phyloP scores from a whole-genome alignment of 2,113 vertebrate species.

The Rhipidura dahli region DNA sequence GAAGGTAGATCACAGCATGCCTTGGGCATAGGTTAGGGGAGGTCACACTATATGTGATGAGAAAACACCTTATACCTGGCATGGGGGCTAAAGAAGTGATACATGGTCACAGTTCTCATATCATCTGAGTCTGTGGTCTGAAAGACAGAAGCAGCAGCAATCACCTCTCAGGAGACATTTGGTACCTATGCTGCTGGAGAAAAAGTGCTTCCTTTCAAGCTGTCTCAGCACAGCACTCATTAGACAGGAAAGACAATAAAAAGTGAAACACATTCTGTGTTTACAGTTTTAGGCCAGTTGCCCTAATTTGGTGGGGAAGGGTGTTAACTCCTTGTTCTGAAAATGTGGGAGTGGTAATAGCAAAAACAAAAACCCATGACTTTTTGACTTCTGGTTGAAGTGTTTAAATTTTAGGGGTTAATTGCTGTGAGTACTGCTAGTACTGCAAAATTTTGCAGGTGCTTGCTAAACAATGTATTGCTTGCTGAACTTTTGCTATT shows the following conservation, averaged over 20 bases:
- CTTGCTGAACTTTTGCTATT: no score
- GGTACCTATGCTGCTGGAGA: background rate
- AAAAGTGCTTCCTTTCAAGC: background rate
- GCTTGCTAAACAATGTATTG: no score
- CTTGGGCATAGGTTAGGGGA: background rate
- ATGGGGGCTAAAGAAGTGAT: background rate
- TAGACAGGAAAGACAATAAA: background rate
- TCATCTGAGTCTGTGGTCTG: background rate
- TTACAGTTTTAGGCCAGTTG: background rate
- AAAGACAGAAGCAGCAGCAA: background rate
- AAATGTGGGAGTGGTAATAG: background rate
- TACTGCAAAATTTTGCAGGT: no score
- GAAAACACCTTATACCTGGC: background rate
- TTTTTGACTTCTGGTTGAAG: background rate
- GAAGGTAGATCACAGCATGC: background rate
- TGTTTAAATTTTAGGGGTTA: no score
- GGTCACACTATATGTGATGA: accelerated
- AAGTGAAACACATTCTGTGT: background rate
- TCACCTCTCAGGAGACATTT: background rate
- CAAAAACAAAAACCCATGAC: background rate
- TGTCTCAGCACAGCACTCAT: background rate
- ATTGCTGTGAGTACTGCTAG: no score
- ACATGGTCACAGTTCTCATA: accelerated
- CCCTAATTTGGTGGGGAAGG: background rate
- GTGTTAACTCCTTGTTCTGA: background rate